These are phyloP conservation scores for Calcarius lapponicus DNA, from an alignment of 2,797 vertebrate genomes.

Conservation along the genomic window DNA sequence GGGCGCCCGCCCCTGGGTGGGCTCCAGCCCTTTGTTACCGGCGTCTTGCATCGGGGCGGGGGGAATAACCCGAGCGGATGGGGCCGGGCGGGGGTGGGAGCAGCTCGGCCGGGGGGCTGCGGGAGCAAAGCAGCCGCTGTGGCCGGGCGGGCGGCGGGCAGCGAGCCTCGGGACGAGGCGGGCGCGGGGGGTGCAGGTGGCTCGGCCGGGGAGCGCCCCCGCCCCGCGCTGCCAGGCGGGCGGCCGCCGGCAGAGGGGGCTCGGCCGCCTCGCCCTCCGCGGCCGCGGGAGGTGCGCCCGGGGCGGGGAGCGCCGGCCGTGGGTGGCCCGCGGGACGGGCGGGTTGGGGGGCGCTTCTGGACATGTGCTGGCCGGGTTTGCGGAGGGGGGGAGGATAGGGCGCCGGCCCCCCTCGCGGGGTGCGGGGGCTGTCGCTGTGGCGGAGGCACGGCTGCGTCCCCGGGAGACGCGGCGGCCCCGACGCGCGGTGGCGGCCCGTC, in stretches of 20 bases:
- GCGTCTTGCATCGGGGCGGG: background rate
- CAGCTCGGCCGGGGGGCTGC: background rate
- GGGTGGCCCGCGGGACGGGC: background rate
- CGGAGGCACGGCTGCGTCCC: background rate
- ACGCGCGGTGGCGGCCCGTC: background rate
- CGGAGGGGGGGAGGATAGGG: too few species aligned
- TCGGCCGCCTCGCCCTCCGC: background rate
- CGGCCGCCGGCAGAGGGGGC: background rate
- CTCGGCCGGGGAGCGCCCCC: background rate
- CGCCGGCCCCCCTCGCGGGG: background rate
- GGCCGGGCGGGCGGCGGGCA: background rate
- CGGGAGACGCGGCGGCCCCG: background rate
- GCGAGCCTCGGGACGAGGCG: background rate
- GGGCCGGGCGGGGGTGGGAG: background rate
- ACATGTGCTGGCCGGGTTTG: fast-evolving
- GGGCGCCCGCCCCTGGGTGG: background rate
- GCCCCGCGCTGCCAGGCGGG: background rate
- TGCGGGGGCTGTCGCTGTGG: background rate
- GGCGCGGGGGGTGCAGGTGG: background rate
- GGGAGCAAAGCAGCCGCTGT: background rate
- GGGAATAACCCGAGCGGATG: background rate
- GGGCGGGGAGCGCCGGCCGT: background rate
- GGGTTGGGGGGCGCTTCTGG: fast-evolving
- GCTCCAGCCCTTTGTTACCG: background rate
- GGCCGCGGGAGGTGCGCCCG: background rate